phyloP scores from a whole-genome alignment of 2,113 vertebrate species.

The Pygoscelis antarcticus region DNA sequence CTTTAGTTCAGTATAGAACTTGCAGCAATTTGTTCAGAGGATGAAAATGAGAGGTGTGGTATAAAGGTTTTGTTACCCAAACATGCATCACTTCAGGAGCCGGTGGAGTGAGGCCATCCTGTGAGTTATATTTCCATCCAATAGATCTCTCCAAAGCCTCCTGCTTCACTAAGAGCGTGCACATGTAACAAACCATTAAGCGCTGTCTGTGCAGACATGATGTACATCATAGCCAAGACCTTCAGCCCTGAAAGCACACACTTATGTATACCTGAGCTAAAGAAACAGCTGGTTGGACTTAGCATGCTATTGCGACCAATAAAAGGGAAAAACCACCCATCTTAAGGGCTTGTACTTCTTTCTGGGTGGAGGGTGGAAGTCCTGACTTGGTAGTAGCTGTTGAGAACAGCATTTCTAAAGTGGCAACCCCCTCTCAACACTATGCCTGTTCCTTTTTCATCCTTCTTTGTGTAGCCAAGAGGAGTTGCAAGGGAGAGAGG shows the following conservation, averaged over 20 bases:
- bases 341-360: neutral
- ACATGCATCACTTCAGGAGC: neutral
- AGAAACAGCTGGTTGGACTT: neutral
- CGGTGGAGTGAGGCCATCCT: neutral
- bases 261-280: constrained; percentile 40
- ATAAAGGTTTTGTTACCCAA: neutral
- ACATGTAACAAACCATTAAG: neutral
- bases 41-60: neutral
- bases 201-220: neutral
- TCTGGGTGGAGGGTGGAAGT: neutral
- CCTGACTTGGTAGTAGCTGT: neutral
- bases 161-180: neutral
- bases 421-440: neutral
- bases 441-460: neutral
- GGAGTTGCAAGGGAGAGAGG: neutral
- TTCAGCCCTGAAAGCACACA: neutral
- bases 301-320: neutral
- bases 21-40: constrained; percentile 3
- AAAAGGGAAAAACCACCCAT: neutral
- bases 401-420: neutral
- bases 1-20: neutral
- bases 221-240: neutral
- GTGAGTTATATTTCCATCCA: neutral
- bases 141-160: neutral
- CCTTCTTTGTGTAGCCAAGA: neutral